These are phyloP conservation scores for Sinocyclocheilus maitianheensis DNA, from an alignment of 2,113 vertebrate species.

Conservation along the genomic window DNA sequence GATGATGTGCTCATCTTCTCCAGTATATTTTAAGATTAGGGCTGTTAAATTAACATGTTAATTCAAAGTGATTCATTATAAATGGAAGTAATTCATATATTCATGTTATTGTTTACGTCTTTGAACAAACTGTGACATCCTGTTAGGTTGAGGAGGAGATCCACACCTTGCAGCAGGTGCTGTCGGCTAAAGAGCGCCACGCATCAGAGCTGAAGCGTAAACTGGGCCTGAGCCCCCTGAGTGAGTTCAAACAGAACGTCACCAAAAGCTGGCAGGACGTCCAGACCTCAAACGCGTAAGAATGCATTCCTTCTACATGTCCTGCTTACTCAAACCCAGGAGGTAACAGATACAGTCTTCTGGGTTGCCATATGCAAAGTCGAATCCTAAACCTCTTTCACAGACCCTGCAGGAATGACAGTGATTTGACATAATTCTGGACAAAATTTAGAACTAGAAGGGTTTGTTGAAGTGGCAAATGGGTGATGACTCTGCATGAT, in stretches of 20 bases:
- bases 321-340: not conserved
- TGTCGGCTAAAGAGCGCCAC: constrained; percentile 93
- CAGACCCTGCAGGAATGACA: not conserved
- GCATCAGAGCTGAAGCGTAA: constrained; percentile 90
- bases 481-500: not conserved
- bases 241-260: constrained; percentile 88
- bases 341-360: not conserved
- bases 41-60: not conserved
- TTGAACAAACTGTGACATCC: not conserved
- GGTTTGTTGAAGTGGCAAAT: not conserved
- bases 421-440: not conserved
- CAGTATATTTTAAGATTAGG: not conserved
- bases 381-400: not conserved
- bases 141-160: constrained; percentile 96
- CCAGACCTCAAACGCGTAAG: constrained; percentile 93
- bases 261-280: constrained; percentile 92
- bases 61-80: not conserved
- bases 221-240: constrained; percentile 87
- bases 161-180: constrained; percentile 89
- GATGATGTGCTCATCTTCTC: not conserved
- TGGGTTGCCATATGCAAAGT: constrained; percentile 13
- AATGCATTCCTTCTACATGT: constrained; percentile 53
- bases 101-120: not conserved
- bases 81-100: not conserved
- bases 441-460: not conserved